phyloP scores from a whole-genome alignment of 30 jellyfish, hydroid and myxozoan genomes.

The Morbakka virulenta region DNA sequence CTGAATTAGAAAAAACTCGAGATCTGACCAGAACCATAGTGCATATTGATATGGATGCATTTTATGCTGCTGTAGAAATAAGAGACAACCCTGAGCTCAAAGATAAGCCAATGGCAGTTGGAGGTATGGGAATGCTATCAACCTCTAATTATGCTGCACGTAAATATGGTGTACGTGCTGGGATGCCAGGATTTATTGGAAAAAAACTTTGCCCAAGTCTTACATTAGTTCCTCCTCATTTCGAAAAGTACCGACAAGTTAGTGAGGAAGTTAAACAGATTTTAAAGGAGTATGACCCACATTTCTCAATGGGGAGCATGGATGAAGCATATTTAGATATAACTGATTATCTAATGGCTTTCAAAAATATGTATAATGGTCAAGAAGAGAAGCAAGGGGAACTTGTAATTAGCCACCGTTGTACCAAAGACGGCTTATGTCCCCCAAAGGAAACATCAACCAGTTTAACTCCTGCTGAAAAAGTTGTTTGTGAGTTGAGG shows the following conservation, averaged over 20 bases:
- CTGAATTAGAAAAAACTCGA: conserved; percentile 28
- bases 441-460: not conserved
- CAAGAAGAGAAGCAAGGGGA: not conserved
- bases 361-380: not conserved
- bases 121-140: conserved; percentile 75
- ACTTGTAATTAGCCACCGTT: not conserved
- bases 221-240: conserved; percentile 70
- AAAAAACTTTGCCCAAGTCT: conserved; percentile 91
- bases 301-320: conserved; percentile 64
- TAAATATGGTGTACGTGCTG: conserved; percentile 95
- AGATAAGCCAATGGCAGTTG: conserved; percentile 98
- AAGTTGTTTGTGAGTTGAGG: conserved; percentile 71
- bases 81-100: conserved; percentile 75
- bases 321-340: conserved; percentile 97
- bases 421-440: not conserved
- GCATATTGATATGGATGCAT: conserved; percentile 99
- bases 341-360: conserved; percentile 59
- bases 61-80: conserved; percentile 98
- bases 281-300: conserved; percentile 79
- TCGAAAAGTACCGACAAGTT: conserved; percentile 67
- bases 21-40: conserved; percentile 71
- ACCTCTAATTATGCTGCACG: conserved; percentile 95
- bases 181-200: conserved; percentile 99
- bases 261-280: conserved; percentile 64
- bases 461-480: conserved; percentile 19